phyloP scores from a whole-genome alignment of 2,888 invertebrate genomes.

The Leucozona laternaria region DNA sequence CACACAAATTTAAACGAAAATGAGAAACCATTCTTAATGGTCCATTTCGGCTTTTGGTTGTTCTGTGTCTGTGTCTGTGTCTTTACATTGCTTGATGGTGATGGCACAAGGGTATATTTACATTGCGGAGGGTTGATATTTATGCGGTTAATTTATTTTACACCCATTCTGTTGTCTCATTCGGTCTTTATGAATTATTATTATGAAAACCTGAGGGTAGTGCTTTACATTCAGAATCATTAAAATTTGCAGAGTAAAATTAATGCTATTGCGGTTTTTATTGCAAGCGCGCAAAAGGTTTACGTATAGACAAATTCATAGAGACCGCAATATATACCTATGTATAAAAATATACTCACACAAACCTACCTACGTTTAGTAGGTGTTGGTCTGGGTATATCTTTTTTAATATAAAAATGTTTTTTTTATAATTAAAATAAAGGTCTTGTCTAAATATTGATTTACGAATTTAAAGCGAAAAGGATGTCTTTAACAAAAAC shows the following conservation, averaged over 20 bases:
- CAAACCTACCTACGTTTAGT: not conserved
- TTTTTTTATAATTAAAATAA: constrained; percentile 7
- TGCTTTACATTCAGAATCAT: constrained; percentile 54
- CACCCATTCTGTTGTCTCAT: constrained; percentile 42
- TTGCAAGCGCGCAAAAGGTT: not conserved
- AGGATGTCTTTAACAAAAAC: not conserved
- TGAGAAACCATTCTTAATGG: constrained; percentile 50
- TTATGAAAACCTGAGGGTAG: constrained; percentile 29
- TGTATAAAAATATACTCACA: not conserved
- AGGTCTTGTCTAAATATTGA: constrained; percentile 30
- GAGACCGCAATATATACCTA: not conserved
- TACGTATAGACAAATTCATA: constrained; percentile 22
- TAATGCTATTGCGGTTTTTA: constrained; percentile 51
- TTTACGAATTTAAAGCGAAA: not conserved
- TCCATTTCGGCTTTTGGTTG: constrained; percentile 50
- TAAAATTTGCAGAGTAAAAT: constrained; percentile 58
- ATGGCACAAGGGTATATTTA: constrained; percentile 31
- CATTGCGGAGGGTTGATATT: constrained; percentile 41
- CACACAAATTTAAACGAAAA: constrained; percentile 38
- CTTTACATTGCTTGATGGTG: not conserved
- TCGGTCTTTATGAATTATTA: constrained; percentile 33
- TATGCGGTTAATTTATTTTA: constrained; percentile 69
- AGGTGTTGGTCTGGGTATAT: not conserved
- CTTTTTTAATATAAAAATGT: not conserved
- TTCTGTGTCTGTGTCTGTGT: constrained; percentile 11